These are phyloP conservation scores for Anneissia japonica DNA, from an alignment of 35 echinoderm and acorn worm genomes.

Conservation along the genomic window DNA sequence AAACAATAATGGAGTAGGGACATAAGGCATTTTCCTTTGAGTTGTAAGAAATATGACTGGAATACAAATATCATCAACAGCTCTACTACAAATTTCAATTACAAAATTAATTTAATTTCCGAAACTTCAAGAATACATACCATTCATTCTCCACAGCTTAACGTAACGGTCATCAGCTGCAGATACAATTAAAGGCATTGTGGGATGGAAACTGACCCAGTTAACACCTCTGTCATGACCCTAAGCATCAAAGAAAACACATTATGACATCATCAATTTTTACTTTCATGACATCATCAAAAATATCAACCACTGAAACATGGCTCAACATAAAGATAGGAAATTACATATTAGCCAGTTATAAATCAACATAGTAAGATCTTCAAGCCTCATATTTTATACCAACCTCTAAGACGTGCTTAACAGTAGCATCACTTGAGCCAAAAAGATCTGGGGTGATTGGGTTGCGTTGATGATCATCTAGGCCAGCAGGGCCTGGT, in stretches of 20 bases:
- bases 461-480: slow-evolving; percentile 75
- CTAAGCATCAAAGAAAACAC: slow-evolving; percentile 18
- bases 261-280: not conserved
- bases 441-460: slow-evolving; percentile 84
- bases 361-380: no score
- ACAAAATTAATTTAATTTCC: no score
- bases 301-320: no score
- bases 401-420: slow-evolving; percentile 85
- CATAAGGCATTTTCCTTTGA: no score
- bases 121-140: no score
- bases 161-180: slow-evolving; percentile 97
- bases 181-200: slow-evolving; percentile 94
- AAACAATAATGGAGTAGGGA: no score
- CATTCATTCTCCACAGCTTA: slow-evolving; percentile 98
- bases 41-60: no score
- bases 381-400: no score
- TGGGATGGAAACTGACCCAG: slow-evolving; percentile 95
- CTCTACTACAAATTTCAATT: no score
- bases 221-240: slow-evolving; percentile 98
- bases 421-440: slow-evolving; percentile 76
- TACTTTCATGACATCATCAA: not conserved
- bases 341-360: no score
- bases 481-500: slow-evolving; percentile 77
- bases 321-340: no score
- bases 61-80: no score